Base-by-base conservation (phyloP, 2,888 invertebrate species). In the Myathropa florea region DNA sequence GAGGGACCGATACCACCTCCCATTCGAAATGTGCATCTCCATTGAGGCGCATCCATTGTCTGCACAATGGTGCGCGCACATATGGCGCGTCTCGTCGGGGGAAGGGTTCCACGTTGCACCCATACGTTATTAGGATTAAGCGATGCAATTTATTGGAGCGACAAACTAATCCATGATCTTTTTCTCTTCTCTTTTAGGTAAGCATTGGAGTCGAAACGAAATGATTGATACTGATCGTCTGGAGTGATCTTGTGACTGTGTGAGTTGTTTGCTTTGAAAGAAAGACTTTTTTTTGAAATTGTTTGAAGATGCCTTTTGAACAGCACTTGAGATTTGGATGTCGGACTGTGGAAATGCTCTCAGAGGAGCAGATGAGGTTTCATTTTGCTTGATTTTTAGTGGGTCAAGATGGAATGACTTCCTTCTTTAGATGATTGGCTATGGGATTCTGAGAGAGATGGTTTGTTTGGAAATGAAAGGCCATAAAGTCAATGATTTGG, bases 41-140 rank as follows among this genome's bases (percentile, higher is more conserved):
- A 73, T 85, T 85, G 36, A 82, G 55, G 85, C 85, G 82, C 77
- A 85, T 82, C 85, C 82, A 85, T 82, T 81, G 77, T 77, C 59
- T 85, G 75, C 63, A 23, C 2, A 21, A n/a, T 9, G 64, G 46
- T 24, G 18, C 21, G 46, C 30, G 14, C 28, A 26, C 61, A 72
- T 61, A 71, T 71, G 39, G 65, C 57, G 24, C 18, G 33, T 60
- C 21, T 36, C 28, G 39, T 18, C 30, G 55, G 39, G 64, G 53
- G 70, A 78, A 78, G 78, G 82, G 82, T 68, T 82, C 23, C 63
- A 33, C 67, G 82, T 68, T 82, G 28, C 63, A 33, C 67, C 70
- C 28, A 61, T 39, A 61, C 60, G 75, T 75, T 61, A 86, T 86
- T 86, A 83, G 83, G 83, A 78, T 83, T 86, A 83, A 86, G 86